These are phyloP conservation scores for Heliothis subflexa DNA, from an alignment of 1,140 invertebrate species.

Conservation along the genomic window DNA sequence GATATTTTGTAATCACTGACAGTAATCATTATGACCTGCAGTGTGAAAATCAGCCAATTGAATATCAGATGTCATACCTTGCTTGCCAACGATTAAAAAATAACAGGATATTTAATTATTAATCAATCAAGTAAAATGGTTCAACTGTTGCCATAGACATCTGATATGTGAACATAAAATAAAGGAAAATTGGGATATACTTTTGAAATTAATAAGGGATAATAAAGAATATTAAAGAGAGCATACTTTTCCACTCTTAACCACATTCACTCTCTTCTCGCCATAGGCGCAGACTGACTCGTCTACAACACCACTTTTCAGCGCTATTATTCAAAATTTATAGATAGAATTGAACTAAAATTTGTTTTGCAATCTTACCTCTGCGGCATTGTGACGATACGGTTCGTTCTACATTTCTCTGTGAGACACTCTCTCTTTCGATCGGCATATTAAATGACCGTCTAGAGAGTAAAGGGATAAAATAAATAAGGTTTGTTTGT, in stretches of 20 bases:
- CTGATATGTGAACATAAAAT: constrained; percentile 42
- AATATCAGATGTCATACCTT: constrained; percentile 54
- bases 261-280: constrained; percentile 34
- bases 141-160: constrained; percentile 28
- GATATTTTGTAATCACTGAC: not conserved
- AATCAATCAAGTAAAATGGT: not conserved
- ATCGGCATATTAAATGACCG: constrained; percentile 87
- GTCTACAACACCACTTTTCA: constrained; percentile 36
- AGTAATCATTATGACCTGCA: not conserved
- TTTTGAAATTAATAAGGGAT: constrained; percentile 40
- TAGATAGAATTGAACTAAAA: constrained; percentile 61
- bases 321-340: constrained; percentile 30
- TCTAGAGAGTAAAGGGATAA: constrained; percentile 88
- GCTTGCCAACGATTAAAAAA: not conserved
- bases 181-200: constrained; percentile 34
- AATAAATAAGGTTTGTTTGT: constrained; percentile 87
- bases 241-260: constrained; percentile 39
- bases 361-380: constrained; percentile 83
- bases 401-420: constrained; percentile 87
- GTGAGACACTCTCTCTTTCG: constrained; percentile 85
- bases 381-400: constrained; percentile 82
- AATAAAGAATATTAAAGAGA: constrained; percentile 41
- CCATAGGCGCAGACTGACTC: constrained; percentile 27
- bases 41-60: constrained; percentile 58
- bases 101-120: not conserved